Conservation (phyloP, 1,140 invertebrate genomes). For the Orussus abietinus region DNA sequence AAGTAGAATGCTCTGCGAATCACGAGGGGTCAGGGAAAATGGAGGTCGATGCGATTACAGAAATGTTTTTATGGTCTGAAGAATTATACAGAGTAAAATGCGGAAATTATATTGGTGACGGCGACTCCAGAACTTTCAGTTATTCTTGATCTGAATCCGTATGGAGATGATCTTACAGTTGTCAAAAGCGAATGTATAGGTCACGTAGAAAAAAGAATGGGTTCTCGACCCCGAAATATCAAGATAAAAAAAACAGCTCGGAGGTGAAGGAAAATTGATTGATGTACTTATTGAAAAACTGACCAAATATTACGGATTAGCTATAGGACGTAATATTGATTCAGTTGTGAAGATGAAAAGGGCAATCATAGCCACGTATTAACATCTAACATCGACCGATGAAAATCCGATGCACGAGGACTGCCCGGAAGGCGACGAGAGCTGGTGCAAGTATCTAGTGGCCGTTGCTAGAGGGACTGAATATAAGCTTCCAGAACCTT, state of each 20-base stretch:
- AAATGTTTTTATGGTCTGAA: constrained; percentile 20
- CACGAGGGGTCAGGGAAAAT: constrained; percentile 16
- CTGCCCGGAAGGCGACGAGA: constrained; percentile 15
- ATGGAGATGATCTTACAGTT: constrained; percentile 8
- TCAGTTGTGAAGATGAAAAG: constrained; percentile 17
- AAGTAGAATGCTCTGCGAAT: constrained; percentile 10
- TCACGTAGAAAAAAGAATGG: constrained; percentile 16
- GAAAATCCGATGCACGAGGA: constrained; percentile 17
- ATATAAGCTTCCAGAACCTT: constrained; percentile 6
- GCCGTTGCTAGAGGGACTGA: constrained; percentile 3
- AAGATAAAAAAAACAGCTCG: constrained; percentile 7
- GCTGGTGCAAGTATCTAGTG: constrained; percentile 14
- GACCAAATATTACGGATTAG: constrained; percentile 18
- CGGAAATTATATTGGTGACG: constrained; percentile 15
- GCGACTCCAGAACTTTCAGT: constrained; percentile 12
- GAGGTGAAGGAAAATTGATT: constrained; percentile 14
- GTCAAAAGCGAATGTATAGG: constrained; percentile 15
- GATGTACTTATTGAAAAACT: constrained; percentile 13
- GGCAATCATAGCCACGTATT: constrained; percentile 20
- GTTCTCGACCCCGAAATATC: constrained; percentile 14
- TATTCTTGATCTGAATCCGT: constrained; percentile 8
- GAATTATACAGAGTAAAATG: constrained; percentile 18
- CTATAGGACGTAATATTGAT: constrained; percentile 18
- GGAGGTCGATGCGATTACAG: constrained; percentile 16
- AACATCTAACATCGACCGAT: constrained; percentile 19